phyloP scores from a whole-genome alignment of 2,113 vertebrate genomes.

The Parotia lawesii region DNA sequence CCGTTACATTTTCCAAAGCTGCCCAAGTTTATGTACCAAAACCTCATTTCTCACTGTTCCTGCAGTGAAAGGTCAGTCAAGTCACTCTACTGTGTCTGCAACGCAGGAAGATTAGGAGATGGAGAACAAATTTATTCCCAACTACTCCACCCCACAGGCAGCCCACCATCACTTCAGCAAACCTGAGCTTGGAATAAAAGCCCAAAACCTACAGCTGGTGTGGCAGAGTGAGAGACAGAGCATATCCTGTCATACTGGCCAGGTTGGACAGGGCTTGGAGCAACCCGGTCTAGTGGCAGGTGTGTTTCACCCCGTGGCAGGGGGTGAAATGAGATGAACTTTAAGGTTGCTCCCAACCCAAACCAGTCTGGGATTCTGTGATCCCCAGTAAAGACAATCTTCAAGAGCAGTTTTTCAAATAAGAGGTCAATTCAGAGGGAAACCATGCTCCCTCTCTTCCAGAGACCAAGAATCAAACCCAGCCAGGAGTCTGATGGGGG shows the following conservation, averaged over 20 bases:
- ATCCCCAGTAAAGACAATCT: not conserved
- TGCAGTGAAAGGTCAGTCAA: not conserved
- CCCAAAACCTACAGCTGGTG: not conserved
- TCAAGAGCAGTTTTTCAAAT: not conserved
- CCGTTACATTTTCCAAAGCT: not conserved
- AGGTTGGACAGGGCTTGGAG: fast-evolving
- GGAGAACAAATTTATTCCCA: not conserved
- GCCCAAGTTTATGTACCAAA: not conserved
- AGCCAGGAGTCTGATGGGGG: not conserved
- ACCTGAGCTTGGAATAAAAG: not conserved
- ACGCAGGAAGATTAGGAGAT: fast-evolving
- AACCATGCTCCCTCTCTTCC: not conserved
- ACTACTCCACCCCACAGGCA: not conserved
- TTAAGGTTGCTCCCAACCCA: not conserved
- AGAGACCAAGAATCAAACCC: not conserved
- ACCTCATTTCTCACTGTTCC: not conserved
- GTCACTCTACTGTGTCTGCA: not conserved
- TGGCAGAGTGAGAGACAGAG: not conserved
- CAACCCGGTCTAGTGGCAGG: not conserved
- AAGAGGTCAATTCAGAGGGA: not conserved
- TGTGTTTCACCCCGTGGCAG: not conserved
- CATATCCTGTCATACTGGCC: not conserved
- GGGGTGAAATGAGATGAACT: not conserved
- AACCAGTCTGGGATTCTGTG: not conserved
- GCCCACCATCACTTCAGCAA: not conserved